Percentiles rank a stretch among this genome's conserved stretches.
These are phyloP conservation scores for Himantopus leucocephalus DNA, from an alignment of 2,113 vertebrate genomes.

Conservation along the genomic window DNA sequence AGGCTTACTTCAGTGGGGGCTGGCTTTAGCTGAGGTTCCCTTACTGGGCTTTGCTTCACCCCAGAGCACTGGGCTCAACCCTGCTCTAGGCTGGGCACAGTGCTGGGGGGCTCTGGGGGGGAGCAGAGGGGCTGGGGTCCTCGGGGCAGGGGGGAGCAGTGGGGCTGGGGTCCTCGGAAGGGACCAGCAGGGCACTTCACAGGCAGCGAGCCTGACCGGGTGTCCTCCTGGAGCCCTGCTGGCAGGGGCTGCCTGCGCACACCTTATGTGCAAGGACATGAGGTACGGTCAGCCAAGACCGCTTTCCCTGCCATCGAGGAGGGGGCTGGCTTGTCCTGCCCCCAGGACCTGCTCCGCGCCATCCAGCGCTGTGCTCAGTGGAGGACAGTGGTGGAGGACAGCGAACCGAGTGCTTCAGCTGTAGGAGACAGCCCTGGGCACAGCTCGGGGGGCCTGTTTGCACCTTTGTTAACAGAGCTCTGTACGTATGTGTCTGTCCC, in stretches of 20 bases:
- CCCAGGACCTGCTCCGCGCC: no score
- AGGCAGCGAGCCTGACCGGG: rapidly evolving
- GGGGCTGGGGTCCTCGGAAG: no score
- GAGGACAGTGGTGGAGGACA: no score
- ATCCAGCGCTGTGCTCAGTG: no score
- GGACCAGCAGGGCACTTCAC: no score
- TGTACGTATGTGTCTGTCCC: neutral
- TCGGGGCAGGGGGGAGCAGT: neutral
- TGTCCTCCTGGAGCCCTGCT: neutral
- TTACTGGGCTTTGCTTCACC: neutral
- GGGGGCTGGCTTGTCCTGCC: no score
- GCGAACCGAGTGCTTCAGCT: neutral
- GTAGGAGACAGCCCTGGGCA: neutral
- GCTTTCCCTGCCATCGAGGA: rapidly evolving
- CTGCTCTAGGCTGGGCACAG: no score
- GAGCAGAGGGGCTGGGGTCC: neutral
- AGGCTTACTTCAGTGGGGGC: no score
- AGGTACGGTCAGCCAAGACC: no score
- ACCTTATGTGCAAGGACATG: no score
- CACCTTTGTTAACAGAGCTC: neutral
- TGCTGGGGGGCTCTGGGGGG: neutral
- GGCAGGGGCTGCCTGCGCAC: no score
- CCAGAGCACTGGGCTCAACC: no score
- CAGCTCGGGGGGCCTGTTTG: neutral
- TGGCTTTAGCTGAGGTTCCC: neutral